phyloP scores from a whole-genome alignment of 2,113 vertebrate species.

The Dipodomys merriami region DNA sequence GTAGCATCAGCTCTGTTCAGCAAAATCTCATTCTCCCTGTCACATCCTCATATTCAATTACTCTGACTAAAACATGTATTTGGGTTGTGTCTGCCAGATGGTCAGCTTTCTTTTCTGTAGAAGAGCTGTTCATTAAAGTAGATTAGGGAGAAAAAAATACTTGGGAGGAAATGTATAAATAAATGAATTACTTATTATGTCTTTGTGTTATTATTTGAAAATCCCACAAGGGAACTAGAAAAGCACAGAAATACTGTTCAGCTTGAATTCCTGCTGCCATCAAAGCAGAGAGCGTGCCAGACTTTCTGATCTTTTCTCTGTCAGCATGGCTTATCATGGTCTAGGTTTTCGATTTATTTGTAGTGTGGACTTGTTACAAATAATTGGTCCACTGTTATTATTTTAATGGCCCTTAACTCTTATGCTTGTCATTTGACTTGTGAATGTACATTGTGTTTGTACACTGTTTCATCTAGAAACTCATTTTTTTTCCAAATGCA shows the following conservation, averaged over 20 bases:
- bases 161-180: conserved; percentile 74
- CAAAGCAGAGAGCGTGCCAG: conserved; percentile 33
- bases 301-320: not conserved
- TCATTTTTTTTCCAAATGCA: not conserved
- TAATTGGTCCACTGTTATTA: conserved; percentile 37
- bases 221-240: conserved; percentile 63
- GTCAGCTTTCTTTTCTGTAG: conserved; percentile 70
- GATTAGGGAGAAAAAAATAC: conserved; percentile 71
- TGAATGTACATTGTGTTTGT: conserved; percentile 42
- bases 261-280: conserved; percentile 46
- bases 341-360: not conserved
- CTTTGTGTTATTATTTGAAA: conserved; percentile 64
- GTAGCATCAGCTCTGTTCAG: conserved; percentile 53
- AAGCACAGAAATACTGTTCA: conserved; percentile 52
- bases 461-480: not conserved
- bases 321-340: not conserved
- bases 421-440: conserved; percentile 28
- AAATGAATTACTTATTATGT: conserved; percentile 76
- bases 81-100: conserved; percentile 74
- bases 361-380: not conserved
- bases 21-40: conserved; percentile 62
- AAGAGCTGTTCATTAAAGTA: conserved; percentile 75
- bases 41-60: conserved; percentile 72
- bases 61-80: conserved; percentile 62
- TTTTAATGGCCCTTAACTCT: conserved; percentile 12